These are phyloP conservation scores for Lagodon rhomboides DNA, from an alignment of 2,797 vertebrate genomes.

Conservation along the genomic window DNA sequence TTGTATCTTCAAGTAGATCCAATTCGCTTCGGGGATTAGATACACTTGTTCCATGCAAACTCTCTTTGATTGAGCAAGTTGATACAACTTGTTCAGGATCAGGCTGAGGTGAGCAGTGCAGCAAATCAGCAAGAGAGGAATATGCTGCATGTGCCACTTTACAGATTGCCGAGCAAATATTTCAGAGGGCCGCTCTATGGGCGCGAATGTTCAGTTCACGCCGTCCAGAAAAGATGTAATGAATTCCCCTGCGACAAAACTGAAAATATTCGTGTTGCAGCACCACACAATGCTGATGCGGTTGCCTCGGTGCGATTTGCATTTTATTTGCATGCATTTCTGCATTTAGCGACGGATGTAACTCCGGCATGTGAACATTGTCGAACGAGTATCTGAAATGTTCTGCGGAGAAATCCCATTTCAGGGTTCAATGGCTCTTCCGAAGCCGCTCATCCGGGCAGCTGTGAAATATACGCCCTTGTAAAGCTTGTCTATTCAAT, in stretches of 20 bases:
- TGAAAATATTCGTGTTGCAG: constrained; percentile 22
- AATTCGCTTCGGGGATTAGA: constrained; percentile 68
- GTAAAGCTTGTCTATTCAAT: constrained; percentile 81
- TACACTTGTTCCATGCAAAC: constrained; percentile 57
- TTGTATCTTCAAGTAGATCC: constrained; percentile 68
- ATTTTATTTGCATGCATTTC: constrained; percentile 62
- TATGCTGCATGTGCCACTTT: constrained; percentile 55
- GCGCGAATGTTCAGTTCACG: constrained; percentile 22
- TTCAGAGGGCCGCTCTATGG: constrained; percentile 10
- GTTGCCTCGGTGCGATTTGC: constrained; percentile 44
- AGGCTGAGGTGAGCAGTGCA: constrained; percentile 33
- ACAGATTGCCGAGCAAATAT: constrained; percentile 52
- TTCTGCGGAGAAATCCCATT: constrained; percentile 84
- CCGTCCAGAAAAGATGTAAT: constrained; percentile 13
- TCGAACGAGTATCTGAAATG: constrained; percentile 73
- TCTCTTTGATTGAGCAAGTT: constrained; percentile 61
- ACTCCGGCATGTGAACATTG: constrained; percentile 58
- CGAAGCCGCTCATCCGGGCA: constrained; percentile 69
- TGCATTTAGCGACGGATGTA: constrained; percentile 64
- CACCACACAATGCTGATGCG: constrained; percentile 22
- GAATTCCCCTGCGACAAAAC: constrained; percentile 30
- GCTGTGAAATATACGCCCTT: constrained; percentile 75
- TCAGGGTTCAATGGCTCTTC: constrained; percentile 82
- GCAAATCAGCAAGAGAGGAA: constrained; percentile 36
- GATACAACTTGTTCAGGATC: constrained; percentile 42